Evolutionary conservation across 2,113 vertebrate species (phyloP).

Genomic region (Lepisosteus osseus): DNA sequence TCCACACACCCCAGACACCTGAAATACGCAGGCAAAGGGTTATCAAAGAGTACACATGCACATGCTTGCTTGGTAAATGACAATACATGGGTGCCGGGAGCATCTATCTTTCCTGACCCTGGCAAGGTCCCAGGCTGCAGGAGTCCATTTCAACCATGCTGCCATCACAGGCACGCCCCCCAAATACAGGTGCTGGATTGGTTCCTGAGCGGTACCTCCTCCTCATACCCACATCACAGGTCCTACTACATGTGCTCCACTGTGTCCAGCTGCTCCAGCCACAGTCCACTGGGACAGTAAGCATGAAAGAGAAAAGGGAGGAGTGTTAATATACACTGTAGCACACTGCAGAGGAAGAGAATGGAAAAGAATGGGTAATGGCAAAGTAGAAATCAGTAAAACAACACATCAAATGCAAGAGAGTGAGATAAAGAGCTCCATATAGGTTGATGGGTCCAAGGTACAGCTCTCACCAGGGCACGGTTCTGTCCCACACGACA

Average conservation of each 20-base stretch:
- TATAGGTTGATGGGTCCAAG: neutral
- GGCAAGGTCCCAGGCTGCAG: constrained; percentile 75
- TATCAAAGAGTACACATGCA: constrained; percentile 9
- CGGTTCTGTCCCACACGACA: constrained; percentile 64
- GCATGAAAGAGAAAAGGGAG: neutral
- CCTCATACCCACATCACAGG: constrained; percentile 76
- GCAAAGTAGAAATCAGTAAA: neutral
- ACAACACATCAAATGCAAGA: neutral
- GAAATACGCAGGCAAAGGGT: constrained; percentile 2
- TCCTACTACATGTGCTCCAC: constrained; percentile 78
- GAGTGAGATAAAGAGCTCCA: neutral
- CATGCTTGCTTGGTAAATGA: too few species aligned
- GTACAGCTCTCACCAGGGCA: constrained; percentile 68
- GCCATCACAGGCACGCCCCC: constrained; percentile 68
- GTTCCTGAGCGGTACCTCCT: constrained; percentile 70
- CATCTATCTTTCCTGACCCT: constrained; percentile 49
- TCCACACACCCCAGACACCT: constrained; percentile 67
- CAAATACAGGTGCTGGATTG: constrained; percentile 57
- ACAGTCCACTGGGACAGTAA: constrained; percentile 68
- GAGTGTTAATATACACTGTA: too few species aligned
- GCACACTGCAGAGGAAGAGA: neutral
- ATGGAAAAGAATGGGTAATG: neutral
- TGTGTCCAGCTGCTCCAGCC: constrained; percentile 80
- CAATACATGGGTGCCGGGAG: too few species aligned
- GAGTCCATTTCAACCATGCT: constrained; percentile 68